These are phyloP conservation scores for Creontiades dilutus DNA, from an alignment of 2,888 invertebrate genomes.

Conservation along the genomic window DNA sequence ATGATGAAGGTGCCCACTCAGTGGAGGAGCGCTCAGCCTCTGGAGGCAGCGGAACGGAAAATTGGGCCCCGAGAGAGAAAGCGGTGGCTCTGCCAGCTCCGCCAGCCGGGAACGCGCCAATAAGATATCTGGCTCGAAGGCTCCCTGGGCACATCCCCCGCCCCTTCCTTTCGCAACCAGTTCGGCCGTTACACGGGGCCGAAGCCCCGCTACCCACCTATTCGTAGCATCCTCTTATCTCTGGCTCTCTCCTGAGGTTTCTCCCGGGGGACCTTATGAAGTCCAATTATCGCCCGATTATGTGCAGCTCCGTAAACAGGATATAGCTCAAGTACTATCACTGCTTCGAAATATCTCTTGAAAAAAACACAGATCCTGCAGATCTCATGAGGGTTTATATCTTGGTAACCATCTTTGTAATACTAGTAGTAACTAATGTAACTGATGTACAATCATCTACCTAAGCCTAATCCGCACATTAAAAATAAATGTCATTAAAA, in stretches of 20 bases:
- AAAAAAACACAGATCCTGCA: too few relatives aligned
- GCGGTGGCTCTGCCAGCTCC: slow-evolving; percentile 56
- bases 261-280: slow-evolving; percentile 2
- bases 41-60: slow-evolving; percentile 60
- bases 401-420: too few relatives aligned
- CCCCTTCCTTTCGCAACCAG: background rate
- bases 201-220: background rate
- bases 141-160: slow-evolving; percentile 43
- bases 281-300: slow-evolving; percentile 40
- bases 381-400: too few relatives aligned
- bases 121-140: slow-evolving; percentile 54
- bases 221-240: slow-evolving; percentile 13
- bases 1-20: slow-evolving; percentile 49
- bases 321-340: background rate
- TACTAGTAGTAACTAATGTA: too few relatives aligned
- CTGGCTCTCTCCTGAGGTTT: background rate
- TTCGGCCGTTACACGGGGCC: background rate
- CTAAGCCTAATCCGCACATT: too few relatives aligned
- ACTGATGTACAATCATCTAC: too few relatives aligned
- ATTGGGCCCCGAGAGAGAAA: slow-evolving; percentile 59
- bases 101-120: slow-evolving; percentile 57
- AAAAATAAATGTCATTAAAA: too few relatives aligned
- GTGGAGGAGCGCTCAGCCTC: background rate
- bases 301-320: background rate
- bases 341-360: too few relatives aligned